phyloP scores from a whole-genome alignment of 2,888 invertebrate species.

The Euzophera pinguis region DNA sequence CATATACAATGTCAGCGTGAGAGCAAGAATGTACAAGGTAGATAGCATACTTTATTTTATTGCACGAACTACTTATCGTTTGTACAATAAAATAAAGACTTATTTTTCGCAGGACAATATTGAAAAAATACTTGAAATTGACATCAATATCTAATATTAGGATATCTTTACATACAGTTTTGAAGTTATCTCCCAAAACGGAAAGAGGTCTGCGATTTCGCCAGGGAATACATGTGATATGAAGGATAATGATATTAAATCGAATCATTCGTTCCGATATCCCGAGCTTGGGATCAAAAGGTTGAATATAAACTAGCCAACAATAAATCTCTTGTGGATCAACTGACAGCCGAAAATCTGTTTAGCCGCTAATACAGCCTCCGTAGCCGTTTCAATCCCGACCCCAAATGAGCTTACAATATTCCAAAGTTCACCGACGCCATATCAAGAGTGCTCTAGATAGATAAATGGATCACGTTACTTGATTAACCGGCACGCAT shows the following conservation, averaged over 20 bases:
- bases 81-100: no score
- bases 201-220: no score
- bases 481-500: slow-evolving; percentile 77
- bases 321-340: slow-evolving; percentile 10
- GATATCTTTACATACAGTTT: neutral
- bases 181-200: neutral
- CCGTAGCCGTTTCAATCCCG: slow-evolving; percentile 44
- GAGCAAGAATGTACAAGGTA: neutral
- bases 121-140: no score
- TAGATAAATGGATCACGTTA: slow-evolving; percentile 79
- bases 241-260: no score
- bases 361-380: slow-evolving; percentile 29
- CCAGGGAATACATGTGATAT: no score
- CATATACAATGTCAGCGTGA: neutral
- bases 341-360: slow-evolving; percentile 31
- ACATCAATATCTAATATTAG: neutral
- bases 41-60: neutral
- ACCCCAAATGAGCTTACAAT: slow-evolving; percentile 63
- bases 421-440: slow-evolving; percentile 69
- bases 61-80: no score
- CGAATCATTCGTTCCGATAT: neutral
- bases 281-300: neutral
- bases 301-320: slow-evolving; percentile 3
- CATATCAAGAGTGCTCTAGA: slow-evolving; percentile 75
- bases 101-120: no score